Evolutionary conservation across 37 sponge, comb jelly and placozoan species (phyloP).

Genomic region (Beroe forskalii): DNA sequence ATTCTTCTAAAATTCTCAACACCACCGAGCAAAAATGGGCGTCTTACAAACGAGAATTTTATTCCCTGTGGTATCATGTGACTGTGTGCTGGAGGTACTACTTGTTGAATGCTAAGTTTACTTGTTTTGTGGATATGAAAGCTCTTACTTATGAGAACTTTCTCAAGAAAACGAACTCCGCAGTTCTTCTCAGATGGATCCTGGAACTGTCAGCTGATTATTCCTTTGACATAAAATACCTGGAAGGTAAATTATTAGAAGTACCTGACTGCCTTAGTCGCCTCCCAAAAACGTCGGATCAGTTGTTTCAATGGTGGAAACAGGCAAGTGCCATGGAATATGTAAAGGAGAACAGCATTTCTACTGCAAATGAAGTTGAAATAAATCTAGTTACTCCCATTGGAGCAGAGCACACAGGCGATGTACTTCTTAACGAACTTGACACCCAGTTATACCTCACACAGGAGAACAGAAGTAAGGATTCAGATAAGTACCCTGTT

Average conservation of each 20-base stretch:
- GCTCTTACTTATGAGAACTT: not conserved
- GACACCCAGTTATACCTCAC: no score
- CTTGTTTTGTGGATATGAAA: slow-evolving; percentile 34
- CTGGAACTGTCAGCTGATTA: not conserved
- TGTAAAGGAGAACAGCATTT: no score
- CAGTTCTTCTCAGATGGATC: not conserved
- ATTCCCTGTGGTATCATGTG: slow-evolving; percentile 32
- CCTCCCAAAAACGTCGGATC: not conserved
- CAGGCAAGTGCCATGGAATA: no score
- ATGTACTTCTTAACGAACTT: no score
- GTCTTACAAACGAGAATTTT: slow-evolving; percentile 37
- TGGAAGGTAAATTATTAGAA: not conserved
- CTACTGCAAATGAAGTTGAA: no score
- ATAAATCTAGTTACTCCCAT: no score
- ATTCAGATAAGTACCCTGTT: no score
- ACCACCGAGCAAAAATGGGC: slow-evolving; percentile 65
- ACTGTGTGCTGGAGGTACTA: slow-evolving; percentile 36
- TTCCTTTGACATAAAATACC: not conserved
- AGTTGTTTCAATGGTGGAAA: not conserved
- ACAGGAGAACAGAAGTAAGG: no score
- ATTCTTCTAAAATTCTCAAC: slow-evolving; percentile 67
- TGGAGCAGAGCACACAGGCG: no score
- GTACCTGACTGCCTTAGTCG: not conserved
- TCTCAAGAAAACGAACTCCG: not conserved
- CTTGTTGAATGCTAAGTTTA: not conserved